A percentile compares a stretch with the other conserved stretches of the same genome.
Evolutionary conservation across 2,888 invertebrate genomes (phyloP).

Genomic region (Coenonympha arcania): DNA sequence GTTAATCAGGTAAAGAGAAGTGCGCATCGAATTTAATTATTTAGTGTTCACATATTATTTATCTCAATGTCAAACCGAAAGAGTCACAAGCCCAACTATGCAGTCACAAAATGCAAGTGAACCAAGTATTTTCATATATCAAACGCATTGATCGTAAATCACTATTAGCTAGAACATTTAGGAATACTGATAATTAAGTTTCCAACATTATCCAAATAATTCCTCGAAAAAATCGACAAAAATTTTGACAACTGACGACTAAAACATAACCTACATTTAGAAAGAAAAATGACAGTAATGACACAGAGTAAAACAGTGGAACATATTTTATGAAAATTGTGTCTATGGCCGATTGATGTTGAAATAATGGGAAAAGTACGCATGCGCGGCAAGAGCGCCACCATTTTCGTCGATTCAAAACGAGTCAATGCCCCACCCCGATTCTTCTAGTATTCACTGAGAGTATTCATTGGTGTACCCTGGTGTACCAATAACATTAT

Average conservation of each 20-base stretch:
- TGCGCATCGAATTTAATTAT: conserved; percentile 56
- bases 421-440: conserved; percentile 17
- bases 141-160: conserved; percentile 28
- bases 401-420: conserved; percentile 8
- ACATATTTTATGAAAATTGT: conserved; percentile 52
- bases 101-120: conserved; percentile 41
- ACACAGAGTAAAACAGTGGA: conserved; percentile 31
- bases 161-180: conserved; percentile 32
- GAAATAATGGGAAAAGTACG: conserved; percentile 30
- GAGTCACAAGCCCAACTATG: conserved; percentile 43
- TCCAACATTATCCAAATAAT: conserved; percentile 36
- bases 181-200: conserved; percentile 37
- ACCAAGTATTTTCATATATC: conserved; percentile 15
- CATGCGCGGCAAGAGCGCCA: conserved; percentile 52
- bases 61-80: conserved; percentile 60
- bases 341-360: conserved; percentile 37
- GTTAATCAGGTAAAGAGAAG: conserved; percentile 38
- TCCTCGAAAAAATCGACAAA: conserved; percentile 51
- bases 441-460: neutral
- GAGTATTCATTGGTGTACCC: too few species aligned
- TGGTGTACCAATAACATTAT: too few species aligned
- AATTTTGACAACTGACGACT: conserved; percentile 68
- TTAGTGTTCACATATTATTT: conserved; percentile 57
- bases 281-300: too few species aligned
- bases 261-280: conserved; percentile 70